Evolutionary conservation across 2,888 invertebrate genomes (phyloP), one percentile per base, ranked within the genome.

Genomic region (Acleris sparsana): DNA sequence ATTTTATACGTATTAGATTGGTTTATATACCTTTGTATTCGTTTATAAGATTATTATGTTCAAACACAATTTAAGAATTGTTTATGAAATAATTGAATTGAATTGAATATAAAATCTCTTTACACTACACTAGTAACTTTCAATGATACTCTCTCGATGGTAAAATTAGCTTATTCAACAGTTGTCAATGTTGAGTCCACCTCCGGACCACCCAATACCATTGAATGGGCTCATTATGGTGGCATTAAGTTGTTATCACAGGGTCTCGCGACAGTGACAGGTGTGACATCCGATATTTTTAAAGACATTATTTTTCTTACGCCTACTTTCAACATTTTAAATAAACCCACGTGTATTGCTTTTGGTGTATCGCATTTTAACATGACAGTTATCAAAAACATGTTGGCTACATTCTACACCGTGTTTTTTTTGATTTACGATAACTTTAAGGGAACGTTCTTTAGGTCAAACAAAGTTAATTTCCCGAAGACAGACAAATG

Each of bases 211-310:
- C 83, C 80, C 83, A 75, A 70, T 51, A 16, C 57, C 39, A 70
- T 73, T 82, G 82, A 86, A 85, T 83, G 72, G 72, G 71, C 73
- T 81, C 79, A 78, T 82, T 76, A 76, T 69, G 67, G 62, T 71
- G 72, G 71, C 76, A 77, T 78, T 71, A 77, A 80, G 80, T 77
- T 78, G 80, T 83, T 80, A 79, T 75, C 74, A 67, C 69, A 71
- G 62, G 58, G 63, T 69, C 68, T 68, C 53, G 68, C 66, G 70
- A 69, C 68, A 75, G 75, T 75, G 83, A 82, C 81, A 81, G 78
- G 80, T 78, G 80, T 78, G 81, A 76, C 73, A 74, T 53, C 61
- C 51, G 62, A 62, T 58, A 59, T 68, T 63, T 59, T 63, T 63
- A n/a, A 68, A 61, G 22, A 51, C 46, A 22, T 66, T 64, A 65